Evolutionary conservation across 2,888 invertebrate genomes (phyloP).

Genomic region (Chorisops tibialis): DNA sequence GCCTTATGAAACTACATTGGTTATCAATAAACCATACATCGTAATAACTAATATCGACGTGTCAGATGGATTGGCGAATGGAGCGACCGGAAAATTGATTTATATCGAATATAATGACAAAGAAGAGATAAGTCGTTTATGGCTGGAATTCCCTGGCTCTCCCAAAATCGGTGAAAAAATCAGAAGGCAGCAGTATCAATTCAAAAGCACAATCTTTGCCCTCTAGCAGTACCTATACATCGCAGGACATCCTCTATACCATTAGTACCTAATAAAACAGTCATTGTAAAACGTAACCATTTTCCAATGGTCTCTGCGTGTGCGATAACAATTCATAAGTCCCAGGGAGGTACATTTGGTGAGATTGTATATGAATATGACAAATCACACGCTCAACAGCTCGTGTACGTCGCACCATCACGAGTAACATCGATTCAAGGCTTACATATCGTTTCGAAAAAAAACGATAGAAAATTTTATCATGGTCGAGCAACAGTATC

Average conservation of each 20-base stretch:
- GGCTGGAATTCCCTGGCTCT: conserved; percentile 22
- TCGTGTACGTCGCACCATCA: conserved; percentile 39
- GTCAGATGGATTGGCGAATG: conserved; percentile 38
- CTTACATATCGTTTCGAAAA: conserved; percentile 30
- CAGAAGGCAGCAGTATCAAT: conserved; percentile 28
- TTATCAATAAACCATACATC: conserved; percentile 30
- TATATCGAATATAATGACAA: conserved; percentile 33
- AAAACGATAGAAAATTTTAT: conserved; percentile 28
- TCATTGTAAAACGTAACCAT: conserved; percentile 36
- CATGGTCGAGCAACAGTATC: conserved; percentile 23
- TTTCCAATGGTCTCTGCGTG: conserved; percentile 36
- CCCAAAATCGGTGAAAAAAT: conserved; percentile 29
- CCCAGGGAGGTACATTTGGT: conserved; percentile 38
- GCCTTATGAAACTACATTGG: conserved; percentile 37
- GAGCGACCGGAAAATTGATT: conserved; percentile 36
- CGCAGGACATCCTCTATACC: conserved; percentile 31
- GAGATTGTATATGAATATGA: conserved; percentile 37
- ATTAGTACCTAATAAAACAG: conserved; percentile 31
- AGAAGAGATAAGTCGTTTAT: background rate
- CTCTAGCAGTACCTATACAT: conserved; percentile 26
- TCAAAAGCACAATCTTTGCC: conserved; percentile 23
- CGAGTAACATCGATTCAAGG: conserved; percentile 35
- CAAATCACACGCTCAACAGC: conserved; percentile 29
- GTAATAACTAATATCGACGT: conserved; percentile 43
- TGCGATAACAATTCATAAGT: conserved; percentile 39